A percentile compares a stretch with the other conserved stretches of the same genome.
These are phyloP conservation scores for Labeo catla DNA, from an alignment of 2,113 vertebrate genomes.

Conservation along the genomic window DNA sequence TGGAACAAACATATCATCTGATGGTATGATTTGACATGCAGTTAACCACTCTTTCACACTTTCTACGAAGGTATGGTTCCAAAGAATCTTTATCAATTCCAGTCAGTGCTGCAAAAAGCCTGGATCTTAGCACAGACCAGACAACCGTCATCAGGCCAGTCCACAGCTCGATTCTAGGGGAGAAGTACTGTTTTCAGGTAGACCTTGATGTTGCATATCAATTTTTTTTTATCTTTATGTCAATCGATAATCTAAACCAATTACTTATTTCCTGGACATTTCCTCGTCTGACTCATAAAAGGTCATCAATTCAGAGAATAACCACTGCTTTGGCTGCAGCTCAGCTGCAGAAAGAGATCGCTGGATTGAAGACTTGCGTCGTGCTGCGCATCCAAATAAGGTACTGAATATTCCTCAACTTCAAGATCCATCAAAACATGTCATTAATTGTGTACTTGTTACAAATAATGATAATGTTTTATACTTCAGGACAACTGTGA, in stretches of 20 bases:
- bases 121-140: constrained; percentile 83
- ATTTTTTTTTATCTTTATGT: neutral
- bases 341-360: constrained; percentile 89
- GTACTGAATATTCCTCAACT: constrained; percentile 63
- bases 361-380: constrained; percentile 90
- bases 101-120: constrained; percentile 68
- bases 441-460: neutral
- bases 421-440: neutral
- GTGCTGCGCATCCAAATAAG: constrained; percentile 87
- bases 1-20: neutral
- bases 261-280: neutral
- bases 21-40: neutral
- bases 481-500: constrained; percentile 84
- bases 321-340: constrained; percentile 86
- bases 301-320: constrained; percentile 85
- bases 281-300: constrained; percentile 49
- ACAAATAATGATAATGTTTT: neutral
- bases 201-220: neutral
- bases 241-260: neutral
- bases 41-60: neutral
- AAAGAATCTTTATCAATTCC: constrained; percentile 81
- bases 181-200: constrained; percentile 94
- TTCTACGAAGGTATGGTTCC: constrained; percentile 72
- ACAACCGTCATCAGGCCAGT: constrained; percentile 83
- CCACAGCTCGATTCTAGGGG: constrained; percentile 89